phyloP scores from a whole-genome alignment of 2,888 invertebrate genomes.

The Drosophila pegasa region DNA sequence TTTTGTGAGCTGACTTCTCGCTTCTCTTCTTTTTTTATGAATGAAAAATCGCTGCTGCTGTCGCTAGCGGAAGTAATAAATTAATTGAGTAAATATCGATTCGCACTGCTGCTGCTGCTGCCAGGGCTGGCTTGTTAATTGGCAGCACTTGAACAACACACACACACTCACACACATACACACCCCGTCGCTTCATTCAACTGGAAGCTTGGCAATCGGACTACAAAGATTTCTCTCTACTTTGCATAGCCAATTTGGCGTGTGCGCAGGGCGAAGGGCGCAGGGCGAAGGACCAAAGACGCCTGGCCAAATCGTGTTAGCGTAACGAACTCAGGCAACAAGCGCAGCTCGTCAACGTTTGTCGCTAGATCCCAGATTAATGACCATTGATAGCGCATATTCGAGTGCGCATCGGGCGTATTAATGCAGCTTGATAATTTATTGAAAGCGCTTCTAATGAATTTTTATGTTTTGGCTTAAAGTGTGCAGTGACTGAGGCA shows the following conservation, averaged over 20 bases:
- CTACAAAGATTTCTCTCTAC: slow-evolving; percentile 22
- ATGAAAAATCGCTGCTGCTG: slow-evolving; percentile 61
- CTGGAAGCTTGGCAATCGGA: slow-evolving; percentile 18
- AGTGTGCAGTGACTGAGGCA: slow-evolving; percentile 7
- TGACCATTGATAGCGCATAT: slow-evolving; percentile 72
- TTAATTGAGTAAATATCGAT: slow-evolving; percentile 81
- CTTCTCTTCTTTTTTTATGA: slow-evolving; percentile 57
- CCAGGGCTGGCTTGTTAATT: slow-evolving; percentile 67
- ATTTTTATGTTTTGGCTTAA: slow-evolving; percentile 66
- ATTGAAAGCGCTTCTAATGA: slow-evolving; percentile 71
- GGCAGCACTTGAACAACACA: slow-evolving; percentile 66
- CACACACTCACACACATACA: slow-evolving; percentile 16
- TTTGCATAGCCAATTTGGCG: slow-evolving; percentile 75
- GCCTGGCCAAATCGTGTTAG: slow-evolving; percentile 35
- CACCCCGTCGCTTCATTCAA: slow-evolving; percentile 28
- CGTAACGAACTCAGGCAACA: slow-evolving; percentile 33
- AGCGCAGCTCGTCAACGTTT: slow-evolving; percentile 27
- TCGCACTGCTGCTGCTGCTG: slow-evolving; percentile 57
- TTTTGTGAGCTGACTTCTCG: slow-evolving; percentile 48
- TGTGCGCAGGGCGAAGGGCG: background rate
- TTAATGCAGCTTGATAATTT: slow-evolving; percentile 76
- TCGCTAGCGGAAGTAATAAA: slow-evolving; percentile 75
- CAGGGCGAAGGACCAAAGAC: background rate
- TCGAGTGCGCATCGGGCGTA: slow-evolving; percentile 63
- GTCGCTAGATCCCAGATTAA: slow-evolving; percentile 52